A percentile compares a stretch with the other conserved stretches of the same genome.
Conservation (phyloP, 2,888 invertebrate species). For the Cenopis cana region DNA sequence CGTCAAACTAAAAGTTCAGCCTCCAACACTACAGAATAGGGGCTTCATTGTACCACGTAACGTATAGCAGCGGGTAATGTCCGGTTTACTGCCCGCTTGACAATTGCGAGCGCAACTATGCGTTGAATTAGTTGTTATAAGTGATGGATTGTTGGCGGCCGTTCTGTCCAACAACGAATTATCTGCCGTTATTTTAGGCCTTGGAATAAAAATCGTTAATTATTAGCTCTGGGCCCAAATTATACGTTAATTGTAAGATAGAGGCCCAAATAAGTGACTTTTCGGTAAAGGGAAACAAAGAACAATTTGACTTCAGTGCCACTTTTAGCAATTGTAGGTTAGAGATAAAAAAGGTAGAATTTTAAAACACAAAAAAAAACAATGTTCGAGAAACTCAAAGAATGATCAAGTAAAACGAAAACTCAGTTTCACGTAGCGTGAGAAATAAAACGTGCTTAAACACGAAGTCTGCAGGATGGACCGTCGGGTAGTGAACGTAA, state of each 20-base stretch:
- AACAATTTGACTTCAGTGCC: too few species aligned
- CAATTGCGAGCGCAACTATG: constrained; percentile 28
- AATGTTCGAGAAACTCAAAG: neutral
- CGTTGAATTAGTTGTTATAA: constrained; percentile 40
- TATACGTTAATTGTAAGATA: too few species aligned
- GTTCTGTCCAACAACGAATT: constrained; percentile 12
- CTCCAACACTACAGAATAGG: constrained; percentile 6
- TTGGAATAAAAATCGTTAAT: too few species aligned
- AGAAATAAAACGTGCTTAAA: constrained; percentile 29
- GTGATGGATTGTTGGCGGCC: constrained; percentile 22
- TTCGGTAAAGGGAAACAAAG: too few species aligned
- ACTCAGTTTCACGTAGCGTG: constrained; percentile 12
- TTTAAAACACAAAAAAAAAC: neutral
- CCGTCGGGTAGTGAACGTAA: constrained; percentile 48
- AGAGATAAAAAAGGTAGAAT: too few species aligned
- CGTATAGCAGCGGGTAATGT: constrained; percentile 30
- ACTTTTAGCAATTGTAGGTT: too few species aligned
- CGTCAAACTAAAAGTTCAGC: too few species aligned
- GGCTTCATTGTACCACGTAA: constrained; percentile 22
- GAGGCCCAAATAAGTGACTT: too few species aligned
- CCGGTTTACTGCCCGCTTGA: constrained; percentile 37
- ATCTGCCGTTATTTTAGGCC: neutral
- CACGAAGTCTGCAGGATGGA: neutral
- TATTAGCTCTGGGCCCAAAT: too few species aligned
- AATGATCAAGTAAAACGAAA: constrained; percentile 3